Percentiles rank a stretch among this genome's conserved stretches.
These are phyloP conservation scores for Mesoligia furuncula DNA, from an alignment of 2,888 invertebrate genomes.

Conservation along the genomic window DNA sequence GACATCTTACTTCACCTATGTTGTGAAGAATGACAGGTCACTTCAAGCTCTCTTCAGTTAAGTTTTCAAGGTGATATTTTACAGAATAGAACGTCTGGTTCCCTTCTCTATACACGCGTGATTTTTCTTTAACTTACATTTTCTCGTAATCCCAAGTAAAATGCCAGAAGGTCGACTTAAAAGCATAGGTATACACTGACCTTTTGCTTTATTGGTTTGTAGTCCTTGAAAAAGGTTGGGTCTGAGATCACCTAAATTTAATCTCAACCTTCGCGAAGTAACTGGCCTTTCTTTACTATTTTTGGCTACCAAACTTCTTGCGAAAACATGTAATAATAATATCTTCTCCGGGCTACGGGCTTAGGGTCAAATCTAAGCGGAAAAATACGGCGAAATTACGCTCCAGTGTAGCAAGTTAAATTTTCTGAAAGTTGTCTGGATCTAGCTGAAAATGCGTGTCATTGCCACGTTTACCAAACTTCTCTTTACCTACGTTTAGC, in stretches of 20 bases:
- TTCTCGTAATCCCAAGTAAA: slow-evolving; percentile 2
- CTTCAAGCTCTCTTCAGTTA: too few species aligned
- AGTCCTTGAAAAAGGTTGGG: slow-evolving; percentile 38
- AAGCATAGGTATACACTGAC: slow-evolving; percentile 24
- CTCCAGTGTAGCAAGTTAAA: too few species aligned
- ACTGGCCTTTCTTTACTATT: slow-evolving; percentile 23
- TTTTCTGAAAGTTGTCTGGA: background rate
- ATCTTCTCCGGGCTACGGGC: background rate
- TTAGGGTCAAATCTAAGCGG: background rate
- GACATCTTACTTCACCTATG: background rate
- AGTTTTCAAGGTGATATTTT: background rate
- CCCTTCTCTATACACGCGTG: background rate
- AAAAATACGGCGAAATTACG: too few species aligned
- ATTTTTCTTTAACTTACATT: slow-evolving; percentile 10
- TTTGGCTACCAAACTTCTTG: slow-evolving; percentile 9
- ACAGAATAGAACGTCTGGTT: background rate
- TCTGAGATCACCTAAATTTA: slow-evolving; percentile 22
- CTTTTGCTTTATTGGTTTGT: slow-evolving; percentile 19
- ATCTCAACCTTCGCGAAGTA: slow-evolving; percentile 13
- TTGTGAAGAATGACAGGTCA: too few species aligned
- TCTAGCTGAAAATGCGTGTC: background rate
- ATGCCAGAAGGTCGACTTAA: background rate
- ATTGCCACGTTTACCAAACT: background rate
- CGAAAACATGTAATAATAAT: background rate
- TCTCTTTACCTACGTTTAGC: background rate